Evolutionary conservation across 2,888 invertebrate genomes (phyloP).

Genomic region (Idaea biselata): DNA sequence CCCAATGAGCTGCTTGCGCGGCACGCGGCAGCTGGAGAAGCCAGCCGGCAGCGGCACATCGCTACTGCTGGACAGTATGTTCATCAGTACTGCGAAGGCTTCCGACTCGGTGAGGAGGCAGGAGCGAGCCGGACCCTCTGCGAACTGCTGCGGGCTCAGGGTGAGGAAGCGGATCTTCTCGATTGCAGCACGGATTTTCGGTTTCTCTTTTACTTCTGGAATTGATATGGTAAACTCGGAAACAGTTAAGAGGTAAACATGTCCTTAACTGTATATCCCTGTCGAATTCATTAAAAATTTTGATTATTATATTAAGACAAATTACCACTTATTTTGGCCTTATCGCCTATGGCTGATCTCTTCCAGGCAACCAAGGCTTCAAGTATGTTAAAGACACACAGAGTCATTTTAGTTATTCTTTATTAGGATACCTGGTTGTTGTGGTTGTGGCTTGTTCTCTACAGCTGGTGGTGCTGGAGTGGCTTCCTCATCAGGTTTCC

Average conservation of each 20-base stretch:
- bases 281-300: too few species aligned
- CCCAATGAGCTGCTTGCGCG: constrained; percentile 66
- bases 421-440: background rate
- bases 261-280: too few species aligned
- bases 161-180: constrained; percentile 90
- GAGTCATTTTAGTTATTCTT: background rate
- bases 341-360: too few species aligned
- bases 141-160: constrained; percentile 89
- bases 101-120: constrained; percentile 87
- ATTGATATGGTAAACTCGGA: background rate
- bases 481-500: constrained; percentile 57
- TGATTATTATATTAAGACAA: too few species aligned
- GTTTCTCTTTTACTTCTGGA: constrained; percentile 51
- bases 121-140: constrained; percentile 89
- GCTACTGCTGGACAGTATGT: constrained; percentile 86
- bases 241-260: too few species aligned
- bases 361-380: too few species aligned
- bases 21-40: constrained; percentile 81
- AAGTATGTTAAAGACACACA: too few species aligned
- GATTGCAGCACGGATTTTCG: constrained; percentile 83
- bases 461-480: constrained; percentile 28
- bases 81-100: constrained; percentile 90
- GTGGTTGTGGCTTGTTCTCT: constrained; percentile 25
- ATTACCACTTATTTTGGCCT: too few species aligned
- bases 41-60: constrained; percentile 87